Evolutionary conservation across 2,797 vertebrate genomes (phyloP), one percentile per base, ranked within the genome.

Genomic region (Pygocentrus nattereri): DNA sequence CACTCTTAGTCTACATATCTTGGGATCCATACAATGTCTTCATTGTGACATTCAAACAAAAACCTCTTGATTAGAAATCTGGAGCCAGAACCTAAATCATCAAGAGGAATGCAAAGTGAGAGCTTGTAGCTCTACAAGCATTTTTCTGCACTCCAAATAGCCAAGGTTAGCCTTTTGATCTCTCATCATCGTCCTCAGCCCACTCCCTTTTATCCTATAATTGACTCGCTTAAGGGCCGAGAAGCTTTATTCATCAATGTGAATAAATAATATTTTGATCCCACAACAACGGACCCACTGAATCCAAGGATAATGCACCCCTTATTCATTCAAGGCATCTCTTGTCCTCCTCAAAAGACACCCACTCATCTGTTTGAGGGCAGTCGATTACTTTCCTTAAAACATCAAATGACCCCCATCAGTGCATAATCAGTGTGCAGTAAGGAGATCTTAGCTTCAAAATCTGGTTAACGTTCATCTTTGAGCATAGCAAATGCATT

Each of bases 191-290:
- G 15, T 87, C 87, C 82, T 85, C 59, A 31, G 77, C 82, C 83
- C 73, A 85, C 85, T 85, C 76, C 80, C 85, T 91, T 90, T 90
- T 86, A 91, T 91, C 83, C 83, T 30, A 71, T 92, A 89, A 88
- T 87, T 83, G 88, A 85, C 78, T 79, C 56, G 68, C 78, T 87
- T 84, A 85, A 75, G 79, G 67, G 47, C 59, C 44, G 47, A 34
- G 74, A 75, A 85, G 82, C 50, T 75, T 76, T 79, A 77, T 82
- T 77, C 79, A 82, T 62, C 74, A 64, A 34, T 56, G 69, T 58
- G 71, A 78, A 84, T 74, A 88, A 80, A 85, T 83, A 83, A 59
- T 64, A 78, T 78, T 85, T 85, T 85, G 81, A 85, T 85, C 81
- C 78, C 31, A 52, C 64, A 80, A 73, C 61, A 83, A 73, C 67